Evolutionary conservation across 2,888 invertebrate genomes (phyloP), one percentile per base, ranked within the genome.

Genomic region (Aphodius granarius): DNA sequence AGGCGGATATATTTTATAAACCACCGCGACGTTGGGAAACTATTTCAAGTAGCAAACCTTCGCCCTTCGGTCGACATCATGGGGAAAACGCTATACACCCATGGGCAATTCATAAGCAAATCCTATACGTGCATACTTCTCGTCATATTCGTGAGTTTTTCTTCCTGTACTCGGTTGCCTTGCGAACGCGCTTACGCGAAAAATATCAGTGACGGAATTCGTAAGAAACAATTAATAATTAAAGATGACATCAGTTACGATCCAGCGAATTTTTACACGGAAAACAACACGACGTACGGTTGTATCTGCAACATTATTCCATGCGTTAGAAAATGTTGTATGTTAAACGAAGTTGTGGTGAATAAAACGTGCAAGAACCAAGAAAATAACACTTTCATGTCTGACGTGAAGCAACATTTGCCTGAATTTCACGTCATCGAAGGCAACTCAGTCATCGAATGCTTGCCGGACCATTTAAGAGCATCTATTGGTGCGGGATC

Each of bases 321-420:
- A 3, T 78, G 78, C 72, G 63, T 78, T 64, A 73, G 76, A 22
- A 78, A 75, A 73, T 78, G 78, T 21, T 78, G 78, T 66, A 21
- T 22, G 13, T 9, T 71, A 16, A 20, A 65, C 9, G 72, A 77
- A 75, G 72, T 23, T 18, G 21, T 66, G 19, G 62, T 23, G 13
- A 66, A 66, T 17, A 73, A 73, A 66, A 68, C 43, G 19, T 68
- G 68, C 21, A 22, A n/a, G 20, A 6, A 20, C 1, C 20, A 22
- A 19, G 20, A 68, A n/a, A 68, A 68, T 68, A 16, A 65, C 9
- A 21, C 22, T 6, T 19, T 21, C 15, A 3, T 43, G 6, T 5
- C n/a, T 20, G 21, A 68, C 13, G 21, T 68, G n/a, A 5, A 20
- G 20, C 19, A 20, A 13, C 4, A 66, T 17, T 13, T 66, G 13